Conservation (phyloP, 2,888 invertebrate genomes). For the Rutpela maculata region DNA sequence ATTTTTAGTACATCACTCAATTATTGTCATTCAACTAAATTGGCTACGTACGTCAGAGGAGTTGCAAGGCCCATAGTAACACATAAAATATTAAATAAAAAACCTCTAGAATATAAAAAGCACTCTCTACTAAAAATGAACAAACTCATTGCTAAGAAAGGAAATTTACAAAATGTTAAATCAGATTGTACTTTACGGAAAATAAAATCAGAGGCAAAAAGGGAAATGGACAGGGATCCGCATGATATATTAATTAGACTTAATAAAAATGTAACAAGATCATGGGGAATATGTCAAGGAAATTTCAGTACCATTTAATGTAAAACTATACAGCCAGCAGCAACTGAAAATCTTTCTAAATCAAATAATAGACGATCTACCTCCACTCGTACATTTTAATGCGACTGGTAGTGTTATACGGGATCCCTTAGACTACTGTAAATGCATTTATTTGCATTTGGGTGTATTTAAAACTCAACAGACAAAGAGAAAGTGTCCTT, state of each 20-base stretch:
- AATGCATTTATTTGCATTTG: not conserved
- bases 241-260: too few relatives aligned
- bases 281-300: not conserved
- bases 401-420: too few relatives aligned
- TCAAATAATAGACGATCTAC: not conserved
- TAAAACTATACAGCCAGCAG: not conserved
- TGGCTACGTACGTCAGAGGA: too few relatives aligned
- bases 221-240: not conserved
- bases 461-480: not conserved
- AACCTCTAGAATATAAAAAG: too few relatives aligned
- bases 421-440: too few relatives aligned
- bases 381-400: not conserved
- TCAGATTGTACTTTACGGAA: not conserved
- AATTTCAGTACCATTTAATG: not conserved
- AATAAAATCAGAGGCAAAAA: not conserved
- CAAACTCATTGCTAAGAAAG: not conserved
- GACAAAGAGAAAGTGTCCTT: not conserved
- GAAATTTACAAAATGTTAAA: not conserved
- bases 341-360: not conserved
- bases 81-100: too few relatives aligned
- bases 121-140: too few relatives aligned
- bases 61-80: too few relatives aligned
- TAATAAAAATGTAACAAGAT: not conserved
- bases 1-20: too few relatives aligned
- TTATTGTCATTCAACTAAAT: too few relatives aligned